Evolutionary conservation across 2,797 vertebrate genomes (phyloP), one percentile per base, ranked within the genome.

Genomic region (Sciaenops ocellatus): DNA sequence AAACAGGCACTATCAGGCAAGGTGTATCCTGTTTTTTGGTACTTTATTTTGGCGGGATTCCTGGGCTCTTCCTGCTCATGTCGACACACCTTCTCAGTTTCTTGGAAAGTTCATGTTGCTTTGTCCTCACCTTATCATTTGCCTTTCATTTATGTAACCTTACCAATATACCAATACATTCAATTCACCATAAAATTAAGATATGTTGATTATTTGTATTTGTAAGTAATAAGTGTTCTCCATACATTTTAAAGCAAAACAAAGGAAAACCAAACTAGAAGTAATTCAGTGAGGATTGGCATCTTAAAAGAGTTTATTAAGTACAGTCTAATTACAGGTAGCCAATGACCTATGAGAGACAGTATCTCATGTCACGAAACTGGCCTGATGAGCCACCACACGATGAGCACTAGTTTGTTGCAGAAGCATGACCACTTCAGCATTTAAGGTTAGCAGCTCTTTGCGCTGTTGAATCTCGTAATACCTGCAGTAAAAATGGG

Each of bases 381-480:
- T n/a, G 24, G 38, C 47, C 73, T 22, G 71, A 78, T 82, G 87
- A 76, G 71, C 76, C 77, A 74, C 66, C 63, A 17, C 54, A 26
- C 55, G 20, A 80, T 48, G 30, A 51, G 30, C n/a, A 34, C 24
- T 42, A 15, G 55, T 47, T 28, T 63, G 41, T 50, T 73, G 60
- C 66, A 71, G 59, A 8, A 68, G 11, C 57, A 26, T 1, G 18
- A 22, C 30, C 20, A 24, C 26, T 44, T 38, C 5, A 51, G 54
- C 34, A 26, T 52, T 51, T n/a, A 34, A 74, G 4, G 16, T 60
- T 30, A 65, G 66, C 41, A 41, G 28, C 28, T 30, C 9, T 56
- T 42, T 66, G 8, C 16, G 46, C 3, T 34, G 9, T n/a, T 63
- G 22, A 65, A 66, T 65, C 6, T 22, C 9, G 30, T 51, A 12